phyloP scores from a whole-genome alignment of 2,888 invertebrate genomes.

The Protula sp. region DNA sequence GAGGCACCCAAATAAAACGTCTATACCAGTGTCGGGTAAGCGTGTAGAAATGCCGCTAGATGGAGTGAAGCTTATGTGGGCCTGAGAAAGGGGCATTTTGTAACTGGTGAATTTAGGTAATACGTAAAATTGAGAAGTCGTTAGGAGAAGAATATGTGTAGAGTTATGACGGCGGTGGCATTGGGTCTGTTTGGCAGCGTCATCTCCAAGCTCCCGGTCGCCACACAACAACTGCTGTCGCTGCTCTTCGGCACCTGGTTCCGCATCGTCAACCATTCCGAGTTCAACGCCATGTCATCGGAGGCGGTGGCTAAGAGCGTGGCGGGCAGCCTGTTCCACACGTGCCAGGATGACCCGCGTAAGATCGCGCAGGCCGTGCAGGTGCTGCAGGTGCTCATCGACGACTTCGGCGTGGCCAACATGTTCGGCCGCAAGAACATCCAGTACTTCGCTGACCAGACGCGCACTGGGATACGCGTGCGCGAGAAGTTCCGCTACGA shows the following conservation, averaged over 20 bases:
- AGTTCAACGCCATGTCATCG: conserved; percentile 51
- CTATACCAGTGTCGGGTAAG: no score
- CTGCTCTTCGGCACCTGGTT: conserved; percentile 87
- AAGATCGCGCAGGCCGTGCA: conserved; percentile 51
- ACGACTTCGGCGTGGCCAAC: conserved; percentile 92
- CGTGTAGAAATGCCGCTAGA: no score
- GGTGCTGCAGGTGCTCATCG: conserved; percentile 94
- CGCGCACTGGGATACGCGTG: conserved; percentile 47
- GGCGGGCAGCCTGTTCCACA: conserved; percentile 52
- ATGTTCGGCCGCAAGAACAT: conserved; percentile 69
- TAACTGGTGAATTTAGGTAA: no score
- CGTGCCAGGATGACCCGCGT: conserved; percentile 47
- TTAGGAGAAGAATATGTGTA: no score
- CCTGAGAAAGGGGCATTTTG: no score
- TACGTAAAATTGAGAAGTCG: no score
- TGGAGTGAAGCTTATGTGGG: no score
- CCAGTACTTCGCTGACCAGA: conserved; percentile 48
- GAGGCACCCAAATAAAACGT: no score
- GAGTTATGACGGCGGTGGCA: no score
- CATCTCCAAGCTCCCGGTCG: conserved; percentile 18
- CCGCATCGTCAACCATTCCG: conserved; percentile 49
- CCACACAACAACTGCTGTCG: conserved; percentile 77
- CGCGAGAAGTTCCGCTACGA: conserved; percentile 49
- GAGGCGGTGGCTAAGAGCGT: conserved; percentile 53
- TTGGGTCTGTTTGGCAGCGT: no score